Evolutionary conservation across 2,888 invertebrate species (phyloP), one percentile per base, ranked within the genome.

Genomic region (Folsomia candida): DNA sequence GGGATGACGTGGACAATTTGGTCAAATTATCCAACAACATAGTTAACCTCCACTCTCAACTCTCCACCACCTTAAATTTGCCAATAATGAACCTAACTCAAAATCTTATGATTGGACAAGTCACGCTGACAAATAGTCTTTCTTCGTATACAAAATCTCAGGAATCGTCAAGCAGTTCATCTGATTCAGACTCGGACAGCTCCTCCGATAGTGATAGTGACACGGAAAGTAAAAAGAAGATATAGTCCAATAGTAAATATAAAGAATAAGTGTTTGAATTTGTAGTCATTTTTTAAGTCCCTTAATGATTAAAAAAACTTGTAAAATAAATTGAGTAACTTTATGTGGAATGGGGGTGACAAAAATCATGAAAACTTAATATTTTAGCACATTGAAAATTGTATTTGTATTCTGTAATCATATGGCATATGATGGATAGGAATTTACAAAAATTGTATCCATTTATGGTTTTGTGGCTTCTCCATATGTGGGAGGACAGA

Each of bases 1-100:
- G 66, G 27, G 73, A 66, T 26, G 79, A 75, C 11, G 25, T 75
- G 18, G 75, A 75, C n/a, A 62, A 68, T 26, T 2, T 74, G 29
- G 71, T 22, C 26, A 71, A 47, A 18, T 37, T 71, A 11, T 11
- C 61, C 18, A n/a, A n/a, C n/a, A 60, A 67, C 61, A 29, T 74
- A 18, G 51, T 67, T 1, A 71, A 57, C 29, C 71, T 71, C 0
- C 37, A 71, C 20, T 64, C 71, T n/a, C 74, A 74, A 26, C 58
- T 74, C 18, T 67, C 69, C 24, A 69, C 69, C 22, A 71, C 67
- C 1, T 28, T 74, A 24, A 59, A 37, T 47, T 61, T 64, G 47
- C 74, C 67, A 28, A 60, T 67, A 11, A 57, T 64, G 24, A 71
- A 66, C 22, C 59, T 74, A 27, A 69, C 67, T 61, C 71, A 71